A percentile compares a stretch with the other conserved stretches of the same genome.
Evolutionary conservation across 1,140 invertebrate genomes (phyloP).

Genomic region (Drosophila sp.): DNA sequence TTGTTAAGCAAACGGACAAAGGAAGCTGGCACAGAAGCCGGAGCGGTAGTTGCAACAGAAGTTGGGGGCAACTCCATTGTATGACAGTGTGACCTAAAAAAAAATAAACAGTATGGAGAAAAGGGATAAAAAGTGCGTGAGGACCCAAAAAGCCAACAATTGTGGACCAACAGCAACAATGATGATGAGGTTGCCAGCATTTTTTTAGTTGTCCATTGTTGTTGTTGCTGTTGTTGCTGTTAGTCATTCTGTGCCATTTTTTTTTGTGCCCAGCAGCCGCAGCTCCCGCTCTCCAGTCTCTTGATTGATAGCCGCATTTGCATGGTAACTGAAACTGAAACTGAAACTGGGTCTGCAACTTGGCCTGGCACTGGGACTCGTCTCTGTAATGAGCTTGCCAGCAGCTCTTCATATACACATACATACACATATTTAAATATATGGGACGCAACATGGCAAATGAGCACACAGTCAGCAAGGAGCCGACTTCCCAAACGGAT

Average conservation of each 20-base stretch:
- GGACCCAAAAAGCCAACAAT: constrained; percentile 43
- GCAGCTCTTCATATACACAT: constrained; percentile 33
- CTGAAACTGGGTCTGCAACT: constrained; percentile 27
- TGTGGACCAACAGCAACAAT: constrained; percentile 31
- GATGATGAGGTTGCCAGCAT: constrained; percentile 17
- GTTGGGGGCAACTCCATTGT: constrained; percentile 55
- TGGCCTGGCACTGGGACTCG: constrained; percentile 13
- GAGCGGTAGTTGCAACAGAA: background rate
- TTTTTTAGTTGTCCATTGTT: constrained; percentile 21
- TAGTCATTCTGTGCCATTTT: constrained; percentile 27
- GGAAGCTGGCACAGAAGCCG: background rate
- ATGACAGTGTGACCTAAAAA: constrained; percentile 27
- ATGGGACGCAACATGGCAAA: constrained; percentile 44
- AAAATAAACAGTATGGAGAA: background rate
- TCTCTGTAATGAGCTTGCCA: constrained; percentile 69
- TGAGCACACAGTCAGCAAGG: constrained; percentile 42
- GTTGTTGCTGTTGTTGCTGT: constrained; percentile 5
- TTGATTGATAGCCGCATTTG: constrained; percentile 81
- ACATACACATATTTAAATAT: constrained; percentile 19
- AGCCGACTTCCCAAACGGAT: constrained; percentile 9
- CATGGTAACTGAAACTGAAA: constrained; percentile 47
- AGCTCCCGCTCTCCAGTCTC: constrained; percentile 24
- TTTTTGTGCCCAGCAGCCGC: constrained; percentile 15
- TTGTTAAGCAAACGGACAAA: constrained; percentile 52
- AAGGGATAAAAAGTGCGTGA: constrained; percentile 48